Evolutionary conservation across 2,797 vertebrate genomes (phyloP), one percentile per base, ranked within the genome.

Genomic region (Alauda arvensis): DNA sequence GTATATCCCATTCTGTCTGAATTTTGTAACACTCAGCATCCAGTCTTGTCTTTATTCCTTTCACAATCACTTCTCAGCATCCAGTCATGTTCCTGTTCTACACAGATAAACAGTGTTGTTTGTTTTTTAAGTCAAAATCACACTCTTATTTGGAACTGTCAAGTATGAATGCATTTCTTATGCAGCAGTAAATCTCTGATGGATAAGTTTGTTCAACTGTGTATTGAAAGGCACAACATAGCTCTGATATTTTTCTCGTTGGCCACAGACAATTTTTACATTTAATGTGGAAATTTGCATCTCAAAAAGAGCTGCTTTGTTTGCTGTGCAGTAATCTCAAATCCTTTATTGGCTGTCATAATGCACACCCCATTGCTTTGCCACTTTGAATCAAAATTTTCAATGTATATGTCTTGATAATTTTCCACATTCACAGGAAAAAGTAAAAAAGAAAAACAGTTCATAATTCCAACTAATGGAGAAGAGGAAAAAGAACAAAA

Each of bases 231-330:
- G 57, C 28, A 70, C 34, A 89, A 81, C 46, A 85, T 8, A 82
- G 42, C 46, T 88, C 43, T 74, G 33, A 42, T 79, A 37, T 61
- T 92, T 91, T 91, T 82, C 43, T 69, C 31, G 20, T 51, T 0
- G 10, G 15, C 43, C 48, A 56, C 31, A 70, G 68, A 67, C 34
- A 67, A 29, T 56, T 67, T 89, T 70, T 81, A 77, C 23, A 51
- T 89, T 85, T 72, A 34, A 46, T 79, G 31, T 63, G 25, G 40
- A 53, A 83, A 95, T 93, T 82, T 91, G n/a, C 91, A 87, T 90
- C 49, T 90, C 76, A 87, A 81, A 82, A 88, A 74, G 51, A 69
- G 37, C 25, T 83, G 9, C 33, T 88, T 31, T 90, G 12, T 77
- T 90, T 86, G 46, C 42, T 20, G 37, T 76, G 29, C 45, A 62